phyloP scores from a whole-genome alignment of 1,140 invertebrate species.

The Apis florea region DNA sequence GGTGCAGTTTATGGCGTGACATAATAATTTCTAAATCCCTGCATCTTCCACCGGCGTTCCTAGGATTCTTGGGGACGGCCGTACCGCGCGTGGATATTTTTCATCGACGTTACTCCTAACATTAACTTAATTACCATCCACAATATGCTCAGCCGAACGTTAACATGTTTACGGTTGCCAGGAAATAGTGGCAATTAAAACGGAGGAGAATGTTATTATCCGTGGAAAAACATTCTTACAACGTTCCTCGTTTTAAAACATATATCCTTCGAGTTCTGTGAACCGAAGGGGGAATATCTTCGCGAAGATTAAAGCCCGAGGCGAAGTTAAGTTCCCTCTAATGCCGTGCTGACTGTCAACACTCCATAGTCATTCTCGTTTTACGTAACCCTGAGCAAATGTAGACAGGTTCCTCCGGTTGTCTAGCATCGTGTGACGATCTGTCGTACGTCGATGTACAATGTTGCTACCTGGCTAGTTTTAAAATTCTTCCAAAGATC shows the following conservation, averaged over 20 bases:
- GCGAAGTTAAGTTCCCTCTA: neutral
- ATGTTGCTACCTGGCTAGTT: neutral
- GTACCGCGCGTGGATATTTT: neutral
- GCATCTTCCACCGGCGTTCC: slow-evolving; percentile 4
- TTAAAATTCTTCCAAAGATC: neutral
- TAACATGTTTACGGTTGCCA: neutral
- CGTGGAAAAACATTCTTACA: neutral
- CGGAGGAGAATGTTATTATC: too few species aligned
- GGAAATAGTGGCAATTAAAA: neutral
- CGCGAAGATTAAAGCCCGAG: neutral
- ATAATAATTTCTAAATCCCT: slow-evolving; percentile 41
- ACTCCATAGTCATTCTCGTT: neutral
- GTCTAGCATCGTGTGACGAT: neutral
- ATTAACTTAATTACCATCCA: slow-evolving; percentile 9
- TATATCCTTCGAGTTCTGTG: neutral
- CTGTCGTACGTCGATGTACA: neutral
- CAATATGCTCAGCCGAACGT: neutral
- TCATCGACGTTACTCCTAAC: neutral
- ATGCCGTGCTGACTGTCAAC: slow-evolving; percentile 3
- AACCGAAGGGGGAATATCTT: neutral
- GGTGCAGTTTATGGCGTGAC: slow-evolving; percentile 39
- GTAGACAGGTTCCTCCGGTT: neutral
- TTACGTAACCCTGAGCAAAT: slow-evolving; percentile 12
- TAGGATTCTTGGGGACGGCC: neutral
- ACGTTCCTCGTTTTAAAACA: neutral